Evolutionary conservation across 2,113 vertebrate genomes (phyloP), one percentile per base, ranked within the genome.

Genomic region (Gobiocypris rarus): DNA sequence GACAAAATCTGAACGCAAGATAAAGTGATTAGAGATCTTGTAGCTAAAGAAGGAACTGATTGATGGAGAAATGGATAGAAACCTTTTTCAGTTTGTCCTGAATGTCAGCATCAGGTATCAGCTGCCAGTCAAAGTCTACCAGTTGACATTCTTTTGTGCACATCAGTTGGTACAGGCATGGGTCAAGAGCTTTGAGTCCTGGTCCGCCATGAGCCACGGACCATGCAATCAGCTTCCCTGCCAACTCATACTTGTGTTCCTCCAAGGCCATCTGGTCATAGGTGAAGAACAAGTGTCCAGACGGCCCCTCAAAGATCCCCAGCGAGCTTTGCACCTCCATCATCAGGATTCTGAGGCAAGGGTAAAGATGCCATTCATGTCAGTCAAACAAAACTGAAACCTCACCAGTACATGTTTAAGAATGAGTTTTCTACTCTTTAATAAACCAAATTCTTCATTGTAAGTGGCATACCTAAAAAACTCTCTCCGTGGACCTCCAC

Each of bases 161-260:
- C 90, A 94, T 91, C 52, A 94, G 90, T 90, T 92, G 87, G 79
- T 89, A 94, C 8, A 93, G 71, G 10, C 76, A 85, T 58, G 89
- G 87, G 54, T 94, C 92, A 3, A 93, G 86, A 86, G 87, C 91
- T 8, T 83, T 75, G 4, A 89, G 90, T 34, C 92, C 93, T 34
- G 91, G 91, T 15, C 93, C 93, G 0, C 91, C 90, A 1, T 93
- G 92, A 87, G 83, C 65, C 78, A 93, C 45, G 0, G 91, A 93
- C 92, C 92, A 93, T 69, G 92, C 93, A 84, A 91, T 91, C 41
- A 94, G 87, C 84, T 92, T 86, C 0, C 91, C 92, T 0, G 92
- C 92, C 71, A 91, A 81, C 11, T 90, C 90, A 75, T 93, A 93
- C 75, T 82, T 90, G 83, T 84, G 58, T 24, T 90, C 76, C 1